phyloP scores from a whole-genome alignment of 2,888 invertebrate genomes.

The Epirrhoe alternata region DNA sequence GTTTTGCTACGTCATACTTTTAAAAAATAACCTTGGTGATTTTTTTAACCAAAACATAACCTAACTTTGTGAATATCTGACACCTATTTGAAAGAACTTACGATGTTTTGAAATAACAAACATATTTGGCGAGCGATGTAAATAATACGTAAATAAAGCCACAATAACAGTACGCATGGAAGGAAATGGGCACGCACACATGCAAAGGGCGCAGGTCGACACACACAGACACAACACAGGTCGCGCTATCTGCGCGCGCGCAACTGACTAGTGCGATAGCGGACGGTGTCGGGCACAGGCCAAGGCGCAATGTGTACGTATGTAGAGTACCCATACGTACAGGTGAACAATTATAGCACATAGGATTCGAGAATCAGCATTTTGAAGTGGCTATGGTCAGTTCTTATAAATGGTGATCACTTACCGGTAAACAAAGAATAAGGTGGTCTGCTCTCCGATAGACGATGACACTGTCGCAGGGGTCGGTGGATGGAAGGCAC shows the following conservation, averaged over 20 bases:
- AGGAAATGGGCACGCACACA: conserved; percentile 23
- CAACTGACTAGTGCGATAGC: conserved; percentile 44
- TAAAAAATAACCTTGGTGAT: not conserved
- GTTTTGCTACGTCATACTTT: not conserved
- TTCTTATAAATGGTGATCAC: not conserved
- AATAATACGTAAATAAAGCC: conserved; percentile 2
- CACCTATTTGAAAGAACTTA: not conserved
- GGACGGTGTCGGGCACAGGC: conserved; percentile 47
- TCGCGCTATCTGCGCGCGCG: conserved; percentile 51
- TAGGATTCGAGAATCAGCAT: not conserved
- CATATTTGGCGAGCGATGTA: not conserved
- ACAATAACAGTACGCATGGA: conserved; percentile 19
- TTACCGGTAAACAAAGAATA: no score
- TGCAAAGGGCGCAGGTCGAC: conserved; percentile 24
- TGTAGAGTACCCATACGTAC: conserved; percentile 20
- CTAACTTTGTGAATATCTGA: not conserved
- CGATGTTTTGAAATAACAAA: not conserved
- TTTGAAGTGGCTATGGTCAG: not conserved
- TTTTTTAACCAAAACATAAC: not conserved
- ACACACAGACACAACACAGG: conserved; percentile 40
- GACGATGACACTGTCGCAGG: not conserved
- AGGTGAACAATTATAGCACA: not conserved
- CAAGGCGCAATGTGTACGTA: conserved; percentile 47
- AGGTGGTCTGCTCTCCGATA: no score
- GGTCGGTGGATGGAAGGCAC: not conserved